Evolutionary conservation across 2,113 vertebrate species (phyloP).

Genomic region (Alligator mississippiensis): DNA sequence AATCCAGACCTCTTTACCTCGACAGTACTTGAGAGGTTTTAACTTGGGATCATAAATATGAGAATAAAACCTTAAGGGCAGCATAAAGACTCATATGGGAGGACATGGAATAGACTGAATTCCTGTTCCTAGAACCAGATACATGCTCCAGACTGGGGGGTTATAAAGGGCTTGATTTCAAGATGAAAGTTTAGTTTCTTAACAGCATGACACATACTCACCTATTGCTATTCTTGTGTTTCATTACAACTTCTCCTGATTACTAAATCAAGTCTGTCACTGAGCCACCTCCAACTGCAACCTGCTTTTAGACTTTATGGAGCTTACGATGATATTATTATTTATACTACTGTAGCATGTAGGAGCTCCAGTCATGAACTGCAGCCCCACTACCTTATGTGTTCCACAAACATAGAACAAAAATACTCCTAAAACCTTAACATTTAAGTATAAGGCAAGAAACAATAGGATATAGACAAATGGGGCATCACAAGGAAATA

Average conservation of each 20-base stretch:
- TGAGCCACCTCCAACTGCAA: not conserved
- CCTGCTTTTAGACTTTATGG: not conserved
- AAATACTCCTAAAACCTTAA: not conserved
- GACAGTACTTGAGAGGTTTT: constrained; percentile 23
- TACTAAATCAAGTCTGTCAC: not conserved
- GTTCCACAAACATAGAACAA: not conserved
- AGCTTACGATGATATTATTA: not conserved
- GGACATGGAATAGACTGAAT: not conserved
- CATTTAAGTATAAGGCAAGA: not conserved
- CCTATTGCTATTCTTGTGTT: not conserved
- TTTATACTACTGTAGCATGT: not conserved
- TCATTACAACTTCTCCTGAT: not conserved
- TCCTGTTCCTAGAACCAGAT: not conserved
- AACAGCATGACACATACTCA: not conserved
- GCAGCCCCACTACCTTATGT: too few relatives aligned
- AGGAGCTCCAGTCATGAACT: not conserved
- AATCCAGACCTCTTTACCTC: constrained; percentile 37
- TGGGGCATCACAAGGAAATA: too few relatives aligned
- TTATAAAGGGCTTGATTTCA: not conserved
- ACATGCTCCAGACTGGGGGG: not conserved
- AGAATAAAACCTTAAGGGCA: constrained; percentile 30
- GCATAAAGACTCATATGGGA: constrained; percentile 14
- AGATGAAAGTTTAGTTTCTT: not conserved
- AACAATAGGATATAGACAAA: not conserved
- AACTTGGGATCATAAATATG: not conserved